A percentile compares a stretch with the other conserved stretches of the same genome.
These are phyloP conservation scores for Peucedramus taeniatus DNA, from an alignment of 2,113 vertebrate species.

Conservation along the genomic window DNA sequence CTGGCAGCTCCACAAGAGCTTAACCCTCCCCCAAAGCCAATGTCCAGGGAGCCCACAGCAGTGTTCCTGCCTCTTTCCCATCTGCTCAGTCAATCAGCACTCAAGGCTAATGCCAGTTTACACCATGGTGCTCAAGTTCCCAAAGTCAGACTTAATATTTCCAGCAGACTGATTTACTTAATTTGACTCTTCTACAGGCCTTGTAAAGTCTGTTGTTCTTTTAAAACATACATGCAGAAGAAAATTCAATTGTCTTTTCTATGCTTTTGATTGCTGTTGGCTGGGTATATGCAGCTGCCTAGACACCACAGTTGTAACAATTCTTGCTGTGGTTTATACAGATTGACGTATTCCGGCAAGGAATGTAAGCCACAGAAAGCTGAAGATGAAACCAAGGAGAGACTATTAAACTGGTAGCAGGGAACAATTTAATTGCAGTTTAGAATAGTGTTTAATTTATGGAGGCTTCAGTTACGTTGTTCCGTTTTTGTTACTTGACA, in stretches of 20 bases:
- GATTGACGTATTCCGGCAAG: conserved; percentile 28
- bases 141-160: background rate
- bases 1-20: background rate
- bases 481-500: background rate
- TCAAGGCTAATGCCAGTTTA: background rate
- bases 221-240: background rate
- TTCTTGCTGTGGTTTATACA: conserved; percentile 54
- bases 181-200: background rate
- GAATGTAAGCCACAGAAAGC: conserved; percentile 50
- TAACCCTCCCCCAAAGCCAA: background rate
- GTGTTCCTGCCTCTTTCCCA: background rate
- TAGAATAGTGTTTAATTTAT: conserved; percentile 11
- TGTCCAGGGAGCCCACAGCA: background rate
- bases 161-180: background rate
- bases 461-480: background rate
- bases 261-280: conserved; percentile 11
- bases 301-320: background rate
- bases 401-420: conserved; percentile 42
- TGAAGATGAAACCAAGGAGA: conserved; percentile 30
- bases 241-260: background rate
- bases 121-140: background rate
- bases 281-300: background rate
- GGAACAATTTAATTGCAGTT: background rate
- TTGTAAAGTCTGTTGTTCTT: background rate
- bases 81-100: background rate